Evolutionary conservation across 2,113 vertebrate species (phyloP), one percentile per base, ranked within the genome.

Genomic region (Corynorhinus townsendii): DNA sequence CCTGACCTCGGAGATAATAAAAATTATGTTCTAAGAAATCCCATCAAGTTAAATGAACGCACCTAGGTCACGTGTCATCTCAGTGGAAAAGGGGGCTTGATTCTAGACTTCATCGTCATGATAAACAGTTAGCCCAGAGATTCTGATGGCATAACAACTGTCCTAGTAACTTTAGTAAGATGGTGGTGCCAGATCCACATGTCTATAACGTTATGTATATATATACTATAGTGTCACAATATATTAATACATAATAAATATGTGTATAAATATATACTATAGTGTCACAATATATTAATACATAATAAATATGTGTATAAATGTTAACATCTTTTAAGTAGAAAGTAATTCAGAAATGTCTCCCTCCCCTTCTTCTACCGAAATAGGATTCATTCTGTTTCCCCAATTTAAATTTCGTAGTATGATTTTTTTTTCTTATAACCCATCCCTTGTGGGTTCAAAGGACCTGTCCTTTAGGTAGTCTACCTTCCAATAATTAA

Each of bases 11-110:
- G 64, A 69, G 75, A 77, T 97, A 94, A 90, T 38, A 92, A 89
- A 59, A 86, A 62, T 26, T 90, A 75, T 79, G 26, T 93, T 49
- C 92, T 95, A 96, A 84, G 79, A 96, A 95, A 91, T 96, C 82
- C 93, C 79, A 92, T 71, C 30, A 84, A 95, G 68, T 30, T 7
- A 38, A 94, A 7, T 64, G 11, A 52, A 12, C 64, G 4, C 68
- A 71, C 69, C 40, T 40, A 81, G 94, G 45, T n/a, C 40, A 4
- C 12, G 26, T 59, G 77, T 75, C 89, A 81, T 62, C 35, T 76
- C 24, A 64, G 69, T 22, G 38, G 82, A 35, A 80, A 94, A 66
- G 28, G 9, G n/a, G 16, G 54, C 73, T 93, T 93, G 62, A 71
- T 26, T 66, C 28, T n/a, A 26, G 35, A 10, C 80, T 82, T 43